These are phyloP conservation scores for Gallinago paraguaiae DNA, from an alignment of 2,113 vertebrate species.

Conservation along the genomic window DNA sequence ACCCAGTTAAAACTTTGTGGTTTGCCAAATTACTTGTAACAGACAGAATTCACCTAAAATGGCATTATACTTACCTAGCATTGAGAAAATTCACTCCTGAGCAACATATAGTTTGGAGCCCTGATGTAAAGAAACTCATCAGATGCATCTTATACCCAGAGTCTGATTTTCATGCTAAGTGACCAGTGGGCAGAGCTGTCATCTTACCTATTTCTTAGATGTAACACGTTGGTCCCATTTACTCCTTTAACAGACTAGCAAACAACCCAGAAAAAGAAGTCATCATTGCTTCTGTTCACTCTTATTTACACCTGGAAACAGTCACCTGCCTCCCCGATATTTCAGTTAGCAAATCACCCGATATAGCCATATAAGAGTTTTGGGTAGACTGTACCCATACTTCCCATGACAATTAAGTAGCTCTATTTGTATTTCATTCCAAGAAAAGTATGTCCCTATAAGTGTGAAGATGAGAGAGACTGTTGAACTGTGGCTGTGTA, in stretches of 20 bases:
- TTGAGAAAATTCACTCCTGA: not conserved
- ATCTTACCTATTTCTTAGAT: not conserved
- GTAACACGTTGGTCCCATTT: not conserved
- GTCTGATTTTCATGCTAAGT: not conserved
- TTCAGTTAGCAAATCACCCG: not conserved
- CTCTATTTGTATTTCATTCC: not conserved
- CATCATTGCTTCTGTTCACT: not conserved
- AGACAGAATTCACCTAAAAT: not conserved
- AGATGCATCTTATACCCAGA: not conserved
- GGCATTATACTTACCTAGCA: not conserved
- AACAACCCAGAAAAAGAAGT: not conserved
- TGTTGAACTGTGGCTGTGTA: not conserved
- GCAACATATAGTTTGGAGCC: not conserved
- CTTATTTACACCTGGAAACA: not conserved
- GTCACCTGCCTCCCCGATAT: not conserved
- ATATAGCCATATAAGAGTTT: not conserved
- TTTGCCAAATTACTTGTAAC: not conserved
- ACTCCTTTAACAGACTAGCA: not conserved
- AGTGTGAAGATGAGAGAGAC: not conserved
- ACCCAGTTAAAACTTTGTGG: not conserved
- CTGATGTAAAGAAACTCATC: not conserved
- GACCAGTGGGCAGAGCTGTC: not conserved
- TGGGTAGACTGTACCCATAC: no score
- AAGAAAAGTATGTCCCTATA: not conserved
- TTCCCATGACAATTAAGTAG: not conserved